A percentile compares a stretch with the other conserved stretches of the same genome.
phyloP scores from a whole-genome alignment of 2,113 vertebrate genomes.

The Verasper variegatus region DNA sequence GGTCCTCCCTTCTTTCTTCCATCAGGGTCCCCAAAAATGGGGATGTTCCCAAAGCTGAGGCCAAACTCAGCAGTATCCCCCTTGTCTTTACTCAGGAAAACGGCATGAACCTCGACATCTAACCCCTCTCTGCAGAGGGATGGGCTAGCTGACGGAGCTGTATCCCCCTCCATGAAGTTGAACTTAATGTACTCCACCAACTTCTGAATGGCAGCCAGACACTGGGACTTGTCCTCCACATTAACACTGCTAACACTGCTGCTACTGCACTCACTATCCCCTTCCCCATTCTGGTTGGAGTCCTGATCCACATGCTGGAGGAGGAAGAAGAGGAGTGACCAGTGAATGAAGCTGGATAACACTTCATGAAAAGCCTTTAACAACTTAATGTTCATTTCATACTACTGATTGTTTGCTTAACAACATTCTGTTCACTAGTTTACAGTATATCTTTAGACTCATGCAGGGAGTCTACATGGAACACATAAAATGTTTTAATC shows the following conservation, averaged over 20 bases:
- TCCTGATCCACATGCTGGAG: constrained; percentile 44
- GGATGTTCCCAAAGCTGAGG: constrained; percentile 95
- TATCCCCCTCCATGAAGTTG: constrained; percentile 88
- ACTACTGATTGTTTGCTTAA: no score
- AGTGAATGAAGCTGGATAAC: neutral
- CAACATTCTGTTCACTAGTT: no score
- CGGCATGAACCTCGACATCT: constrained; percentile 88
- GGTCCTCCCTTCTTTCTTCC: constrained; percentile 87
- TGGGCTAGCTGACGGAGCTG: constrained; percentile 11
- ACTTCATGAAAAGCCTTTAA: neutral
- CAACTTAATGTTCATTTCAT: neutral
- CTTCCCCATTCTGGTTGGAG: constrained; percentile 40
- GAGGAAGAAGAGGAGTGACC: neutral
- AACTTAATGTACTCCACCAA: constrained; percentile 94
- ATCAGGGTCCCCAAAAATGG: constrained; percentile 92
- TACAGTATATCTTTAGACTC: no score
- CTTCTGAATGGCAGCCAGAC: constrained; percentile 90
- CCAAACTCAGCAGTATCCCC: constrained; percentile 85
- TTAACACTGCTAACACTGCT: constrained; percentile 7
- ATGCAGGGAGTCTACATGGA: no score
- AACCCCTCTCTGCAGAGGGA: constrained; percentile 50
- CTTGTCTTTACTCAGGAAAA: constrained; percentile 85
- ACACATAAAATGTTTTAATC: no score
- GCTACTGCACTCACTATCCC: constrained; percentile 31
- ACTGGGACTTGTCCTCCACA: constrained; percentile 80